Base-by-base conservation (phyloP, 2,888 invertebrate species). In the Panzeria rudis region DNA sequence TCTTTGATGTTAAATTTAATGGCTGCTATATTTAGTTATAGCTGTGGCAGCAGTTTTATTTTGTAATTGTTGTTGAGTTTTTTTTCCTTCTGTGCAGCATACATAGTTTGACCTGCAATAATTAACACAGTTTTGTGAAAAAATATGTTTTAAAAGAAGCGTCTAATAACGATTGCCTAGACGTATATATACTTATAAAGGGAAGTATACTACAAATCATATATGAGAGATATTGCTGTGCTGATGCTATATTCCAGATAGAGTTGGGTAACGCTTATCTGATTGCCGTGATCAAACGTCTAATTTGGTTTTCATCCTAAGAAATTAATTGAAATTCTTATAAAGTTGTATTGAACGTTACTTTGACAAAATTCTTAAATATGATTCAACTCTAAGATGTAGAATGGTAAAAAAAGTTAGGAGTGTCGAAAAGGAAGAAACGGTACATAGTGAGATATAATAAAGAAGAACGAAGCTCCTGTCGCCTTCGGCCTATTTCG, bases 41-140 rank as follows among this genome's bases (percentile, higher is more conserved):
- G 89, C 87, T 89, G 87, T 87, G 87, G 89, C 86, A 89, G 90
- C 68, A 77, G 35, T 73, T 47, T 50, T 71, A 62, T 66, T 75
- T 64, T 75, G 62, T 56, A 47, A 47, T 73, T 73, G 62, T 69
- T 78, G 50, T 35, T 47, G 2, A 11, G 15, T 23, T 50, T 59
- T 59, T 77, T 59, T 86, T n/a, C 17, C 25, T 69, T 23, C 83
- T 77, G 71, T 64, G 66, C 66, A 71, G 86, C 85, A 62, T 84
- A 64, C 41, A 64, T 86, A 69, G 41, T 82, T 50, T 85, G 85
- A 85, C 82, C 83, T 82, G 85, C 82, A 85, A 79, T 75, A 85
- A 85, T 85, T 85, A 85, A 75, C 85, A 85, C 85, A 85, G 75
- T 85, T 84, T 71, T 79, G 69, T 85, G 73, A 68, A 56, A 66